Base-by-base conservation (phyloP, 2,113 vertebrate species). In the Serinus canaria region DNA sequence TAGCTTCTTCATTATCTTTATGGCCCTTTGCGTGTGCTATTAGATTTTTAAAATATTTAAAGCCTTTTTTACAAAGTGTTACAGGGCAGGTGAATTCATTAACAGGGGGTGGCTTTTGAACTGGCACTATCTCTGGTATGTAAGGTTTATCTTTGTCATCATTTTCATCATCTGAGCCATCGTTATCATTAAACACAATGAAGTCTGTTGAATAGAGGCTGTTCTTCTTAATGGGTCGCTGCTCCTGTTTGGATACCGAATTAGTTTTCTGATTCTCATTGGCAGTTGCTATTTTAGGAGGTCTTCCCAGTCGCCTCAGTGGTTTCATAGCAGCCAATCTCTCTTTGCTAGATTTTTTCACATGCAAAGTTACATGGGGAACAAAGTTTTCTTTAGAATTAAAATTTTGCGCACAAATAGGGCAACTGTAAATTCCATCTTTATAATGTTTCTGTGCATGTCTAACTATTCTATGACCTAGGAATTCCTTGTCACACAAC, bases 311-410 rank as follows among this genome's bases (percentile, higher is more conserved):
- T 93, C 98, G 98, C 95, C 98, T 99, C 96, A 98, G 98, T 33
- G 99, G 98, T 96, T 99, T 99, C 98, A 99, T 99, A 75, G 99
- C 98, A 83, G 98, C 98, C 56, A 99, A 69, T 90, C 99, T 98
- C 89, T 99, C 99, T 96, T 99, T 99, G 97, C 99, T 98, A 3
- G 99, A 99, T 58, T 99, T 98, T 87, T 99, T 99, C n/a, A 99
- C 99, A 74, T 99, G 99, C 24, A 98, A 97, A 25, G 99, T 99
- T 60, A 99, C 99, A 74, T 99, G 99, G 37, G 99, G 99, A 86
- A 99, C 98, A 96, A 99, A 98, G 33, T 97, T 98, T 90, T 99
- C 99, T 97, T 99, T 99, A 82, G 98, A 98, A 97, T 98, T 98
- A 95, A 99, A 99, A 60, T 98, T 98, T 55, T 99, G 98, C 70